Evolutionary conservation across 2,888 invertebrate genomes (phyloP).

Genomic region (Eupithecia inturbata): DNA sequence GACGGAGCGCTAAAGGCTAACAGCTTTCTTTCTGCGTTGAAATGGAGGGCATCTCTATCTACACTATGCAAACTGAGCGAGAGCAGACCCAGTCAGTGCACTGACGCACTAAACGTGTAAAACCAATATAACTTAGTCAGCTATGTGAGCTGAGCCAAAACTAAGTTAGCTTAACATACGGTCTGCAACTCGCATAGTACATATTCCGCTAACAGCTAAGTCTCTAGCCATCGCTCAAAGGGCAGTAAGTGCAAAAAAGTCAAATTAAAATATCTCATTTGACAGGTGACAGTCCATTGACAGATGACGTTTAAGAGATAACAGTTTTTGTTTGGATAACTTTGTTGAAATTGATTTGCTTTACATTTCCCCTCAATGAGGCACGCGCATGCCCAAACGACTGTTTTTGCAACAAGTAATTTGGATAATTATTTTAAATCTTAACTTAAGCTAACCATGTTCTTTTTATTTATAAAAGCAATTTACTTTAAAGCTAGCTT

Average conservation of each 20-base stretch:
- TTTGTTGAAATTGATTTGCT: slow-evolving; percentile 48
- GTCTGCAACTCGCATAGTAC: background rate
- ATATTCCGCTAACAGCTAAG: slow-evolving; percentile 24
- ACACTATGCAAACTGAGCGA: no score
- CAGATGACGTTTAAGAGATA: slow-evolving; percentile 56
- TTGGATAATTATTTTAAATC: slow-evolving; percentile 26
- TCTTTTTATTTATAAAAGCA: background rate
- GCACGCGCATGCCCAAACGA: slow-evolving; percentile 29
- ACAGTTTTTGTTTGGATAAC: slow-evolving; percentile 48
- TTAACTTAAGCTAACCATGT: background rate
- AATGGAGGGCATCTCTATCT: no score
- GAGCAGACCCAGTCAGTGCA: no score
- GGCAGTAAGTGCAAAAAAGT: slow-evolving; percentile 49
- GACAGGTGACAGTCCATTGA: slow-evolving; percentile 66
- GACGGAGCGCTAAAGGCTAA: no score
- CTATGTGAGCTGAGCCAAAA: no score
- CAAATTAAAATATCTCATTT: slow-evolving; percentile 66
- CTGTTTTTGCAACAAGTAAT: slow-evolving; percentile 28
- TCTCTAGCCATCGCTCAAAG: slow-evolving; percentile 16
- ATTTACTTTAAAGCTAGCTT: background rate
- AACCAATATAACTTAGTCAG: no score
- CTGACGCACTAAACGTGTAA: no score
- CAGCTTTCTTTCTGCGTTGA: no score
- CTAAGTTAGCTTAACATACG: background rate
- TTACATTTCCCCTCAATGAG: slow-evolving; percentile 42